These are phyloP conservation scores for Rhea pennata DNA, from an alignment of 2,113 vertebrate species.

Conservation along the genomic window DNA sequence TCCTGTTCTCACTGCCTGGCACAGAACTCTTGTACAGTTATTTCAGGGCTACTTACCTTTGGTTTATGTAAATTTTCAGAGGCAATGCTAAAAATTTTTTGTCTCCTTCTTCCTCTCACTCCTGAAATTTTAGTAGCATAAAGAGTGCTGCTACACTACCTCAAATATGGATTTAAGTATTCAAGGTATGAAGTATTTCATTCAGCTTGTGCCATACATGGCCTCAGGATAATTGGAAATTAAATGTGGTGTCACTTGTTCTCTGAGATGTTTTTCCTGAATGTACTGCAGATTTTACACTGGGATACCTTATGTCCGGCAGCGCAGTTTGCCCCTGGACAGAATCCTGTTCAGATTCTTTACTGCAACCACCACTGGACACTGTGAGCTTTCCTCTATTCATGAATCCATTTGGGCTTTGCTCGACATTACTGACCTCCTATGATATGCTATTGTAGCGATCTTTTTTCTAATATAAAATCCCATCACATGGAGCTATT, in stretches of 20 bases:
- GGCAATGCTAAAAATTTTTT: neutral
- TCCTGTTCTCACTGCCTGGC: neutral
- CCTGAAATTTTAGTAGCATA: neutral
- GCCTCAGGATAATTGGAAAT: neutral
- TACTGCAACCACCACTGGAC: neutral
- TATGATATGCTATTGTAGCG: neutral
- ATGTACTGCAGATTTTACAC: neutral
- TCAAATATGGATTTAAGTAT: neutral
- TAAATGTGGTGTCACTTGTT: neutral
- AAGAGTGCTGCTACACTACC: neutral
- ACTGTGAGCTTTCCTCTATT: neutral
- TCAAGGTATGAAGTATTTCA: neutral
- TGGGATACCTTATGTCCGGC: neutral
- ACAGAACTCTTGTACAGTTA: neutral
- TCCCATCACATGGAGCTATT: neutral
- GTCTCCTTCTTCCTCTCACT: neutral
- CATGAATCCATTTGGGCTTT: neutral
- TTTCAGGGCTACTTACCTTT: neutral
- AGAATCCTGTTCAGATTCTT: neutral
- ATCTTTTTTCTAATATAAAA: slow-evolving; percentile 7
- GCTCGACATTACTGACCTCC: neutral
- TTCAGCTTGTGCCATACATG: neutral
- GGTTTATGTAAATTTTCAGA: neutral
- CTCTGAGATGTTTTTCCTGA: neutral
- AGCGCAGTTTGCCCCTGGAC: neutral